phyloP scores from a whole-genome alignment of 92 coral and sea anemone species.

The Paragorgia papillata region DNA sequence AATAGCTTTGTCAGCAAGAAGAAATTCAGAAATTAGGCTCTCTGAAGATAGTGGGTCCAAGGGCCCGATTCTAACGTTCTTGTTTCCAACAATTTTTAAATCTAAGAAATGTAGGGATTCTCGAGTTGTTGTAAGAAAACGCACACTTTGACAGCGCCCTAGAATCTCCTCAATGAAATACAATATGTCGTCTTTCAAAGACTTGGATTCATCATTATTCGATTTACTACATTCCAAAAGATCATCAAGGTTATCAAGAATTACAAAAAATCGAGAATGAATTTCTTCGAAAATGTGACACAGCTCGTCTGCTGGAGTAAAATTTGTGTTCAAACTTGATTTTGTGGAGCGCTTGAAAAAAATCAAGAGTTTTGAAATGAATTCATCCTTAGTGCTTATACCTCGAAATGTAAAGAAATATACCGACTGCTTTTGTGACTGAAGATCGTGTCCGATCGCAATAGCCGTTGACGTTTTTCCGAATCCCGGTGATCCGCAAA shows the following conservation, averaged over 20 bases:
- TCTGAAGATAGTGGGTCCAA: conserved; percentile 21
- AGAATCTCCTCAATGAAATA: conserved; percentile 34
- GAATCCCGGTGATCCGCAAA: conserved; percentile 59
- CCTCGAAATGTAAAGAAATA: conserved; percentile 37
- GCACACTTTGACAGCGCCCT: not conserved
- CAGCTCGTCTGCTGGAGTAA: conserved; percentile 16
- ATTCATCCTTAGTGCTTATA: conserved; percentile 30
- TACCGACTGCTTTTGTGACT: conserved; percentile 13
- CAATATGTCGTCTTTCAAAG: conserved; percentile 19
- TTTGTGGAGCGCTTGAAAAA: conserved; percentile 3
- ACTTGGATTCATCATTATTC: not conserved
- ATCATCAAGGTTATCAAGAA: conserved; percentile 56
- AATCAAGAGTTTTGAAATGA: conserved; percentile 25
- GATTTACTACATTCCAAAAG: not conserved
- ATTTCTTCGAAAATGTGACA: conserved; percentile 14
- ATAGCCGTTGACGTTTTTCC: conserved; percentile 51
- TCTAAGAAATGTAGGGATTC: conserved; percentile 42
- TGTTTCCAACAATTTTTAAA: not conserved
- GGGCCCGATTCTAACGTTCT: conserved; percentile 35
- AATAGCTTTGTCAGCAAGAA: not conserved
- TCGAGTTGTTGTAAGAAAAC: conserved; percentile 35
- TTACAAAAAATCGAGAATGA: not conserved
- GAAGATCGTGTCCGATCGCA: conserved; percentile 38
- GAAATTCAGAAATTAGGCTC: not conserved
- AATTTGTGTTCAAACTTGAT: not conserved